These are phyloP conservation scores for Spatula versicolor DNA, from an alignment of 2,797 vertebrate genomes.

Conservation along the genomic window DNA sequence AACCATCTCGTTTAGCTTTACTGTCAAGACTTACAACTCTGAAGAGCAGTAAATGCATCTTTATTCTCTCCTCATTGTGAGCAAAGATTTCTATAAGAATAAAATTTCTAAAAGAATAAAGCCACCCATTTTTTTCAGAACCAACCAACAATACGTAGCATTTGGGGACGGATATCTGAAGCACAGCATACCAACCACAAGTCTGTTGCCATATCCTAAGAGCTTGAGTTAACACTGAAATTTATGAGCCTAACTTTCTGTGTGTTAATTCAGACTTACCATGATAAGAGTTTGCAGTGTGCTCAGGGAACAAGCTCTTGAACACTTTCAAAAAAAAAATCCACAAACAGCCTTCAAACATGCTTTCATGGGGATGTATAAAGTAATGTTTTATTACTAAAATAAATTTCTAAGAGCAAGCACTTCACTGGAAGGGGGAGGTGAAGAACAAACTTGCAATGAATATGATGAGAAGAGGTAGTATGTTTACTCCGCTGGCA, in stretches of 20 bases:
- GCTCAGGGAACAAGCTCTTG: neutral
- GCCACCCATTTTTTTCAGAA: neutral
- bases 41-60: conserved; percentile 2
- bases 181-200: neutral
- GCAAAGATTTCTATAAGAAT: neutral
- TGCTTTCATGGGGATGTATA: conserved; percentile 55
- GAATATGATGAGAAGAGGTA: conserved; percentile 57
- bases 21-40: neutral
- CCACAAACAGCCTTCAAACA: conserved; percentile 47
- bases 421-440: conserved; percentile 39
- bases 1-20: neutral
- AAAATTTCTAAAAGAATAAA: neutral
- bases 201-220: neutral
- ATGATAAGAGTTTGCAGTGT: neutral
- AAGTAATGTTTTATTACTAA: conserved; percentile 66
- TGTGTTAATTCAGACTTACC: neutral
- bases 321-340: conserved; percentile 22
- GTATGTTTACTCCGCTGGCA: conserved; percentile 13
- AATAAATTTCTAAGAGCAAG: conserved; percentile 64
- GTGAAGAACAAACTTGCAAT: conserved; percentile 39
- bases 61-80: neutral
- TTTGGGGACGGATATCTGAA: neutral
- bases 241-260: neutral
- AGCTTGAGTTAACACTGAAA: neutral
- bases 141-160: neutral